Base-by-base conservation (phyloP, 2,797 vertebrate species). In the Bradypodion pumilum region DNA sequence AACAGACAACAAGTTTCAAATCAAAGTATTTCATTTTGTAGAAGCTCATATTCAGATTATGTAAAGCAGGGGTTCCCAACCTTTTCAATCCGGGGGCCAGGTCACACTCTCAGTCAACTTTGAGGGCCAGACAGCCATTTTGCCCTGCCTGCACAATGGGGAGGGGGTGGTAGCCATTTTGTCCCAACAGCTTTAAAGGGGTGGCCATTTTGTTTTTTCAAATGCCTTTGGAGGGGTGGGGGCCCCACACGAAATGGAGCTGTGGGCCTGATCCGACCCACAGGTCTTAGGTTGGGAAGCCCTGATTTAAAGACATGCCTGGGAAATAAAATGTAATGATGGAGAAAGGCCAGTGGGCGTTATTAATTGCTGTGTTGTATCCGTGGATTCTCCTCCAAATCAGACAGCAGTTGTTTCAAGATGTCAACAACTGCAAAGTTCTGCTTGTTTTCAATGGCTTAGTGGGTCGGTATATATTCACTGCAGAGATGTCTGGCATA, bases 401-500 rank as follows among this genome's bases (percentile, higher is more conserved):
- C 1, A 85, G 82, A 75, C 80, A 60, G 84, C 85, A 0, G 0
- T 89, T 87, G 78, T 89, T 84, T 84, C 60, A 74, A 82, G 84
- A 74, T 37, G 70, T 81, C 25, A 27, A 42, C 52, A 69, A 35
- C 56, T 70, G 4, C 49, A 70, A 25, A 76, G 32, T 60, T 29
- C 49, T 32, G 23, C 35, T 81, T 44, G n/a, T 74, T 90, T 86
- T 83, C 81, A 86, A 25, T 35, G 77, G 27, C 69, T 60, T 80
- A 72, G 23, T 19, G 8, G 91, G 89, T 85, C 82, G 75, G 79
- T 85, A 56, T 82, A 83, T 91, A 92, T 90, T 65, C 78, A 77
- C 68, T 88, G 87, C 72, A 75, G 86, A 73, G 85, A 72, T 12
- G 82, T 88, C 87, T 87, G 90, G 85, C 68, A 46, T 72, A 68